Evolutionary conservation across 1,140 invertebrate species (phyloP), one percentile per base, ranked within the genome.

Genomic region (Heliconius nattereri): DNA sequence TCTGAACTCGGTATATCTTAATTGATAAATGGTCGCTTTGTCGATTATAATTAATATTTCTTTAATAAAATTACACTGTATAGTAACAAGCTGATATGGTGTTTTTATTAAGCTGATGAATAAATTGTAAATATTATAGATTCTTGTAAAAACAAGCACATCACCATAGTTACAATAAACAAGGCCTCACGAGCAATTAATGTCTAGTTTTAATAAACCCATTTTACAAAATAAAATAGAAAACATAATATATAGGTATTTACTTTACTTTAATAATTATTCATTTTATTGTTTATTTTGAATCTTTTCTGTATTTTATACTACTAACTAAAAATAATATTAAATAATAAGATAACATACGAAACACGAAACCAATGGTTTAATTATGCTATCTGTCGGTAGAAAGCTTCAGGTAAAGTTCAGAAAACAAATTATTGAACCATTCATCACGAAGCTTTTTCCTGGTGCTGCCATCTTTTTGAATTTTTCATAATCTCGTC

Each of bases 391-490:
- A 26, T 66, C 60, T 66, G 60, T 66, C 19, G 60, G 60, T 7
- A 26, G 26, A 66, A 26, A 66, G 26, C 23, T 26, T 66, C 3
- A 60, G n/a, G 54, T 23, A 60, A 23, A 23, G 9, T 9, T 23
- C 20, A 60, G 3, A 26, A 23, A n/a, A 60, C 54, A 66, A 66
- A 29, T 11, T 66, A 16, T 66, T 29, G 60, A 66, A 66, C 23
- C 60, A 13, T 29, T 13, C 9, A 26, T 6, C 9, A 66, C 9
- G 1, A 29, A 23, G 3, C 5, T 26, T 66, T 66, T 29, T 7
- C 2, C 1, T 19, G 40, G 54, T 49, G 54, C 73, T 79, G 78
- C 78, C 78, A 79, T 75, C 78, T 79, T 23, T 32, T 70, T 35
- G 32, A 6, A 19, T 45, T 75, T 75, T 79, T 26, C 37, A 19